phyloP scores from a whole-genome alignment of 64 coral and sea anemone species.

The Montipora cactus region DNA sequence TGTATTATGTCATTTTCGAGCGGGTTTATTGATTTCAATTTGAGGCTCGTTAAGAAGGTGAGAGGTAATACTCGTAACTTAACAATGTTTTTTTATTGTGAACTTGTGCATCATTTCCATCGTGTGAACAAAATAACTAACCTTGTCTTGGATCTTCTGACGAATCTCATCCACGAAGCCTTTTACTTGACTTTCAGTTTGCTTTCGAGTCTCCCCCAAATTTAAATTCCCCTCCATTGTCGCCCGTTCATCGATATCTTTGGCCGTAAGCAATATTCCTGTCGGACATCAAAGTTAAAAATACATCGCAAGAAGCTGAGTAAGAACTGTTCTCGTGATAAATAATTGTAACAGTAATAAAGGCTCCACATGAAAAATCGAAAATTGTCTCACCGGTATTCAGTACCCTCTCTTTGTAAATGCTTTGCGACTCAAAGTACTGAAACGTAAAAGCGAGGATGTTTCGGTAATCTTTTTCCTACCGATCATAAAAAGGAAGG shows the following conservation, averaged over 20 bases:
- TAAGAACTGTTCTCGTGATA: background rate
- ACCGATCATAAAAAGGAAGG: too few relatives aligned
- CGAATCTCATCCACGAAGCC: slow-evolving; percentile 7
- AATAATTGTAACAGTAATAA: background rate
- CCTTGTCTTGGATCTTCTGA: background rate
- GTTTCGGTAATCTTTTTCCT: background rate
- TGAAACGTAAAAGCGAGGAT: background rate
- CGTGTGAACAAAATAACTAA: background rate
- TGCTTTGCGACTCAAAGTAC: slow-evolving; percentile 8
- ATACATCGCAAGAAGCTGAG: background rate
- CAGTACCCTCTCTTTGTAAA: background rate
- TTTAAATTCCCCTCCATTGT: background rate
- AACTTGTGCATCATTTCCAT: too few relatives aligned
- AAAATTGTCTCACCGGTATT: slow-evolving; percentile 13
- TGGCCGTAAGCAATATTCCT: background rate
- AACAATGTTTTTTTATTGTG: too few relatives aligned
- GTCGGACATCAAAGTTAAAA: background rate
- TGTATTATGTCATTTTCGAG: too few relatives aligned
- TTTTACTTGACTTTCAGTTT: slow-evolving; percentile 18
- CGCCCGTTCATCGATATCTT: background rate
- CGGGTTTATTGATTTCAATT: too few relatives aligned
- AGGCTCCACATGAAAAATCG: background rate
- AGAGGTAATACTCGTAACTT: too few relatives aligned
- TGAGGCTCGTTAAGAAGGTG: too few relatives aligned
- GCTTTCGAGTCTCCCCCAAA: background rate